phyloP scores from a whole-genome alignment of 2,113 vertebrate species.

The Naja naja region DNA sequence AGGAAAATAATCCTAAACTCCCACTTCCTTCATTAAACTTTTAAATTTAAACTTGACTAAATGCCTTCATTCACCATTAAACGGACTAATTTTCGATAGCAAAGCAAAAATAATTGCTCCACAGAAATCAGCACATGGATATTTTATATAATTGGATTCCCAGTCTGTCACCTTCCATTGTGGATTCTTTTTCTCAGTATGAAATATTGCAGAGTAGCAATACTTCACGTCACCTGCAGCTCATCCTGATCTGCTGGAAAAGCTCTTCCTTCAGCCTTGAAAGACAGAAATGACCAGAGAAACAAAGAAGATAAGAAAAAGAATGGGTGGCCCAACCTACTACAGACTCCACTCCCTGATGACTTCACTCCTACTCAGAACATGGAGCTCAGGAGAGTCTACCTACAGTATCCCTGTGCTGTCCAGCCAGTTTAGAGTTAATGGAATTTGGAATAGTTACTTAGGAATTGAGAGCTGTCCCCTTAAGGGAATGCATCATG shows the following conservation, averaged over 20 bases:
- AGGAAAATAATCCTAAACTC: constrained; percentile 1
- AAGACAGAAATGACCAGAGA: not conserved
- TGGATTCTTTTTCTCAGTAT: not conserved
- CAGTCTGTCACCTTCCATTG: not conserved
- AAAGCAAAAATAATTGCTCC: not conserved
- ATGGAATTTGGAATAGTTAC: too few species aligned
- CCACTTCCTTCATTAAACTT: not conserved
- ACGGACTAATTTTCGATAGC: not conserved
- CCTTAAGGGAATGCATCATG: too few species aligned
- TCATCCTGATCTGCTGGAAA: not conserved
- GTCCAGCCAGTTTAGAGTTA: too few species aligned
- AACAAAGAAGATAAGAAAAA: not conserved
- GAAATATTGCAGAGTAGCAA: not conserved
- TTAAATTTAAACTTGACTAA: not conserved
- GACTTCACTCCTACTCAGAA: not conserved
- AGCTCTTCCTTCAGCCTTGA: not conserved
- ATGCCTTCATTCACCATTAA: not conserved
- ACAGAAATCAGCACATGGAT: not conserved
- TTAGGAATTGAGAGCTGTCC: too few species aligned
- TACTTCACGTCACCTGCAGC: not conserved
- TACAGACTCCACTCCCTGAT: not conserved
- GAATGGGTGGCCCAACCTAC: not conserved
- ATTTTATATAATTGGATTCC: not conserved
- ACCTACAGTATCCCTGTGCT: not conserved
- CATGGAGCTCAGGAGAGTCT: not conserved